Conservation (phyloP, 2,888 invertebrate genomes). For the Cyaniris semiargus region DNA sequence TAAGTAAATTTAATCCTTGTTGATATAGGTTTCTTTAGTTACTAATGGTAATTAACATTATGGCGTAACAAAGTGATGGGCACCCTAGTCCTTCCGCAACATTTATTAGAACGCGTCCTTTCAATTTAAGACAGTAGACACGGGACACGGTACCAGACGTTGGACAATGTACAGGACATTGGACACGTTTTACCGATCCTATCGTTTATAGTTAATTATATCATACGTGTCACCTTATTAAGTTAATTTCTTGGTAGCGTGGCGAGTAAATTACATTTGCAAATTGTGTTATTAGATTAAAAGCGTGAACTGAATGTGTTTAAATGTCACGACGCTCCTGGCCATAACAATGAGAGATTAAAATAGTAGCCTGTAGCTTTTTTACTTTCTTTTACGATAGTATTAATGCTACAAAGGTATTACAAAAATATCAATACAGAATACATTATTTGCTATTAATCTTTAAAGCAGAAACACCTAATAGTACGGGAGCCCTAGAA, state of each 20-base stretch:
- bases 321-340: slow-evolving; percentile 14
- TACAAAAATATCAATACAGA: background rate
- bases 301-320: background rate
- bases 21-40: too few relatives aligned
- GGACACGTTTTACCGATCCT: background rate
- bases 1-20: background rate
- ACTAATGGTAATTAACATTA: too few relatives aligned
- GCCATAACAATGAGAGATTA: background rate
- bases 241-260: slow-evolving; percentile 8
- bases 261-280: slow-evolving; percentile 3
- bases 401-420: background rate
- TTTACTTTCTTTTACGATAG: background rate
- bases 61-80: background rate
- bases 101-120: background rate
- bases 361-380: background rate
- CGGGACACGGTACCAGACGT: background rate
- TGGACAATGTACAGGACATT: background rate
- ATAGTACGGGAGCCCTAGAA: too few relatives aligned
- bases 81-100: background rate
- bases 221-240: slow-evolving; percentile 12
- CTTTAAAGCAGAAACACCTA: background rate
- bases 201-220: slow-evolving; percentile 8
- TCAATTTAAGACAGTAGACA: background rate
- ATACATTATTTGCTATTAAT: background rate
- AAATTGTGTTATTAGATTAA: slow-evolving; percentile 9